Evolutionary conservation across 2,888 invertebrate species (phyloP).

Genomic region (Napeogenes sylphis): DNA sequence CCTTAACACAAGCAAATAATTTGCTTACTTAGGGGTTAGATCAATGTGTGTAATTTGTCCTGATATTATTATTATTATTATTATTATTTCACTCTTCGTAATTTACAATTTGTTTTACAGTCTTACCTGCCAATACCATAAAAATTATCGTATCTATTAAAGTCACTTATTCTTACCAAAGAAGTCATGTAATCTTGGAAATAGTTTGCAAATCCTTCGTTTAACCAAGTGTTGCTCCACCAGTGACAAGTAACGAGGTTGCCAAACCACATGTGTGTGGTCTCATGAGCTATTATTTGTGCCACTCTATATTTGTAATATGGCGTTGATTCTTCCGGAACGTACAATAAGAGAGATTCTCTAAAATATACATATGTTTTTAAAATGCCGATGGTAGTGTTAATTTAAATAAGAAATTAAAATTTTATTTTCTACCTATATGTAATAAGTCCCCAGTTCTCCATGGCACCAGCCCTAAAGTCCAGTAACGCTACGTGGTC

Average conservation of each 20-base stretch:
- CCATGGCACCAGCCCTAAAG: conserved; percentile 92
- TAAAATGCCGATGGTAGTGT: too few relatives aligned
- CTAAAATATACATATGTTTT: conserved; percentile 39
- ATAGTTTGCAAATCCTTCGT: conserved; percentile 84
- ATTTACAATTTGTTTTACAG: not conserved
- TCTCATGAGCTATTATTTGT: conserved; percentile 84
- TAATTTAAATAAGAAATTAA: too few relatives aligned
- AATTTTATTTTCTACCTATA: conserved; percentile 76
- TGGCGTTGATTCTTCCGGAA: conserved; percentile 62
- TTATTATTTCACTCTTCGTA: too few relatives aligned
- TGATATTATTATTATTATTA: too few relatives aligned
- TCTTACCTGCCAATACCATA: not conserved
- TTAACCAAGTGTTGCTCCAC: conserved; percentile 87
- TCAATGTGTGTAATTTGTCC: too few relatives aligned
- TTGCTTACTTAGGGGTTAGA: too few relatives aligned
- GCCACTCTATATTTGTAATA: conserved; percentile 76
- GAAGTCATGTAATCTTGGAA: conserved; percentile 82
- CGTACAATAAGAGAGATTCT: conserved; percentile 66
- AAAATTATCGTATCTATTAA: too few relatives aligned
- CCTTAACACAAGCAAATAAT: too few relatives aligned
- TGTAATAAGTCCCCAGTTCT: conserved; percentile 93
- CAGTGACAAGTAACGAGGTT: conserved; percentile 85
- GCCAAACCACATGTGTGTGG: conserved; percentile 91
- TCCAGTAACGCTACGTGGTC: conserved; percentile 91
- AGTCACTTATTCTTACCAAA: conserved; percentile 37